Conservation (phyloP, 37 sponge, comb jelly and placozoan genomes). For the Geodia barretti region DNA sequence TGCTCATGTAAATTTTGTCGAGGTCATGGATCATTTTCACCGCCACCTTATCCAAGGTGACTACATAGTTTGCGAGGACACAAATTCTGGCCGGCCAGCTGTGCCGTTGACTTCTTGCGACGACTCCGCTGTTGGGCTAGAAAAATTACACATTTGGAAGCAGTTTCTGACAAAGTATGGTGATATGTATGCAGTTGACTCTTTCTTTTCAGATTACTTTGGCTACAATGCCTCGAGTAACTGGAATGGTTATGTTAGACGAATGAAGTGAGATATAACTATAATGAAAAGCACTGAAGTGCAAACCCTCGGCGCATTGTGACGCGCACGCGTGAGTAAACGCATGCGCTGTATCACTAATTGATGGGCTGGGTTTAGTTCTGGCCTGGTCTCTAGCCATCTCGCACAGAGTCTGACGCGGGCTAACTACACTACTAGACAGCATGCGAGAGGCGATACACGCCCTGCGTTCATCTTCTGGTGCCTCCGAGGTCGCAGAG, state of each 20-base stretch:
- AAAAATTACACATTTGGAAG: slow-evolving; percentile 11
- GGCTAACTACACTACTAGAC: too few relatives aligned
- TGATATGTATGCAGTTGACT: slow-evolving; percentile 39
- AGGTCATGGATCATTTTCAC: slow-evolving; percentile 48
- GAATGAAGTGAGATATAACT: slow-evolving; percentile 43
- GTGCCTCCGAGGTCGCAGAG: too few relatives aligned
- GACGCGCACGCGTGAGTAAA: too few relatives aligned
- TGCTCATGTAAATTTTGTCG: slow-evolving; percentile 44
- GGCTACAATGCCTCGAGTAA: slow-evolving; percentile 62
- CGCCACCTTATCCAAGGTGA: slow-evolving; percentile 52
- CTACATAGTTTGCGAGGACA: slow-evolving; percentile 65
- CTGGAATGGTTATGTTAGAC: slow-evolving; percentile 54
- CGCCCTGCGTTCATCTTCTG: too few relatives aligned
- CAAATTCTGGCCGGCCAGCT: slow-evolving; percentile 20
- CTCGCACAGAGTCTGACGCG: too few relatives aligned
- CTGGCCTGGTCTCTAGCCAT: too few relatives aligned
- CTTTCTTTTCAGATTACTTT: slow-evolving; percentile 58
- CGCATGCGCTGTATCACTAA: too few relatives aligned
- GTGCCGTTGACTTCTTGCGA: background rate
- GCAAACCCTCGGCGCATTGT: too few relatives aligned
- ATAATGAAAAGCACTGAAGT: too few relatives aligned
- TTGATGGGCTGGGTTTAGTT: too few relatives aligned
- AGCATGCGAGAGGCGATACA: too few relatives aligned
- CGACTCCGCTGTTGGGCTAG: slow-evolving; percentile 1
- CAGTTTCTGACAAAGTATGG: slow-evolving; percentile 44